Evolutionary conservation across 2,113 vertebrate genomes (phyloP), one percentile per base, ranked within the genome.

Genomic region (Steatornis caripensis): DNA sequence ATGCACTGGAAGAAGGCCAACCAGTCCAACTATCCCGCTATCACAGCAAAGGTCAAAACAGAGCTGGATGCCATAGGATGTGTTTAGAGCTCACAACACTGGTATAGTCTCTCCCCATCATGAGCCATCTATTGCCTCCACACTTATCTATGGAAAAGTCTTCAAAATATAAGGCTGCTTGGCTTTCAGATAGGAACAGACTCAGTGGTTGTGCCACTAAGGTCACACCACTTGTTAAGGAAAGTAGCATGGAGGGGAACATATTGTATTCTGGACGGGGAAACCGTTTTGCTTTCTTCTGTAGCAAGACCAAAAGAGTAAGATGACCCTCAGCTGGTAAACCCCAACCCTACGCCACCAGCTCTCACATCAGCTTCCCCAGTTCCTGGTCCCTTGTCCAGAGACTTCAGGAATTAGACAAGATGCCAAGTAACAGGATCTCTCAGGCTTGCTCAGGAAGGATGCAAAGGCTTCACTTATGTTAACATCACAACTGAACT

Each of bases 1-100:
- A 7, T 0, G 1, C 0, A 0, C 37, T n/a, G 55, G 34, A 82
- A 4, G 11, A 57, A 89, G 32, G 32, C 15, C 72, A 68, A 30
- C 10, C 36, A 57, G 36, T 22, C 29, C 34, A 11, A 0, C 15
- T 11, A 11, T 3, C 30, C 51, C 20, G 5, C 6, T 41, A 4
- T 1, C 21, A 18, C 57, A 49, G 77, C 11, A 71, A 29, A 88
- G 48, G n/a, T 11, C 79, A 70, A 34, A 54, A 23, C 70, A 66
- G 30, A 84, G 57, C 46, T 48, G 46, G 74, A 30, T 22, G 19
- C 41, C 61, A 48, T 3, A 22, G 18, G 43, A n/a, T 0, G 3
- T 1, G 11, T 49, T 79, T 21, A 45, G 39, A 61, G 41, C 21
- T 39, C 29, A 46, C 34, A 62, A 3, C 32, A 3, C 10, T 1